These are phyloP conservation scores for Syrmaticus mikado DNA, from an alignment of 2,113 vertebrate genomes.

Conservation along the genomic window DNA sequence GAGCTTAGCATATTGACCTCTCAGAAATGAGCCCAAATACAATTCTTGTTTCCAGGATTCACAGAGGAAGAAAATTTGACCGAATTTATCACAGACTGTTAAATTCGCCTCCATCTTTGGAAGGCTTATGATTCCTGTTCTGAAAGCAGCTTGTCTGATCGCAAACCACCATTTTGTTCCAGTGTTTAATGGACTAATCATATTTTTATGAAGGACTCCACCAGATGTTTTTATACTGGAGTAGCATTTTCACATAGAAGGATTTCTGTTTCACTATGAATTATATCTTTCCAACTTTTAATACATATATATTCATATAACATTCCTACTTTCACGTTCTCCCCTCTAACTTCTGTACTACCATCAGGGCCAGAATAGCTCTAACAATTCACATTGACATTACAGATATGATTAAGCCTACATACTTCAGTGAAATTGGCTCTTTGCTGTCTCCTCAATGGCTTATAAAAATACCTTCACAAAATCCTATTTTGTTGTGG, in stretches of 20 bases:
- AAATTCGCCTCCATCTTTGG: not conserved
- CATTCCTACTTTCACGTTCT: constrained; percentile 18
- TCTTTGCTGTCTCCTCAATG: constrained; percentile 71
- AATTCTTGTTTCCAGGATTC: not conserved
- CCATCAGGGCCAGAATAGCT: constrained; percentile 67
- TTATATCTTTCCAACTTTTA: constrained; percentile 7
- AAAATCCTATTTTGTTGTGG: constrained; percentile 57
- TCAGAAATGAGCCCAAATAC: not conserved
- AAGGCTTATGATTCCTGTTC: not conserved
- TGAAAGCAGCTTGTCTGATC: not conserved
- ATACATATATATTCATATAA: constrained; percentile 27
- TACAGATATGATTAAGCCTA: constrained; percentile 76
- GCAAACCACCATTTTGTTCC: not conserved
- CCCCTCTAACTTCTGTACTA: constrained; percentile 12
- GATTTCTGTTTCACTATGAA: not conserved
- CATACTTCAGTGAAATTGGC: constrained; percentile 75
- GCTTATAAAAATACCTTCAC: constrained; percentile 78
- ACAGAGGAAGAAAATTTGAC: not conserved
- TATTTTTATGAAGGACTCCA: constrained; percentile 36
- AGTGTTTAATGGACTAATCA: constrained; percentile 7
- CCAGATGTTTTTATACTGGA: not conserved
- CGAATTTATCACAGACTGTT: not conserved
- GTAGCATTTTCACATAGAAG: not conserved
- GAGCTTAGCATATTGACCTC: not conserved
- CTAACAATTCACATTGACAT: constrained; percentile 78